Evolutionary conservation across 2,888 invertebrate genomes (phyloP), one percentile per base, ranked within the genome.

Genomic region (Priocnemis perturbator): DNA sequence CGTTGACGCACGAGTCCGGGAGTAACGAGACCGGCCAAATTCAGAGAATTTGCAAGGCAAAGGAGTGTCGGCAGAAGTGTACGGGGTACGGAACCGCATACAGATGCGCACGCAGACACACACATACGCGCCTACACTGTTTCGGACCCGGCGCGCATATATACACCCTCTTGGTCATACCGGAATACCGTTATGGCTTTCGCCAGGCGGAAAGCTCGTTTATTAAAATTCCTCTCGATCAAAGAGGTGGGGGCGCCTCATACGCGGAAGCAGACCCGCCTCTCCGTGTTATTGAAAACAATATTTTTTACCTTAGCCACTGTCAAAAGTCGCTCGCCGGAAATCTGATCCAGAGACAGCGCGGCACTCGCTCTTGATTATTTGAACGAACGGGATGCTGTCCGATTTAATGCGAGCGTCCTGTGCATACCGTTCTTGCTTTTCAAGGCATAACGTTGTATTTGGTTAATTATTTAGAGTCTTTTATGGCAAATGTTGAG

Each of bases 271-370:
- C 44, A 30, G 57, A 44, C 50, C 45, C 53, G 19, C 56, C 23
- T 53, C 45, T 48, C 59, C 47, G 61, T 67, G 72, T 77, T 80
- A 81, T 77, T 77, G 76, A 70, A 72, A 65, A 76, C 72, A 74
- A 78, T 82, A 80, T 79, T 80, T 81, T 71, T 47, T 48, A 74
- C 60, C 71, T 72, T 68, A 69, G 63, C 76, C 50, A 70, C 73
- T 74, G 69, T 79, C 64, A 62, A 66, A 67, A 65, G 19, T 50
- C 17, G 47, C 47, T n/a, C 3, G 3, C 2, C 26, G 26, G 26
- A 26, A 26, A 26, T 26, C 37, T 37, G 37, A 37, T 37, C 37
- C 7, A 1, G 7, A 1, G 37, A 11, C 37, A 11, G 37, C 37
- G 11, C 11, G 37, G 1, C 37, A 1, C 37, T 1, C 37, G 4